Conservation (phyloP, 2,888 invertebrate genomes). For the Eueremaeus valkanovi region DNA sequence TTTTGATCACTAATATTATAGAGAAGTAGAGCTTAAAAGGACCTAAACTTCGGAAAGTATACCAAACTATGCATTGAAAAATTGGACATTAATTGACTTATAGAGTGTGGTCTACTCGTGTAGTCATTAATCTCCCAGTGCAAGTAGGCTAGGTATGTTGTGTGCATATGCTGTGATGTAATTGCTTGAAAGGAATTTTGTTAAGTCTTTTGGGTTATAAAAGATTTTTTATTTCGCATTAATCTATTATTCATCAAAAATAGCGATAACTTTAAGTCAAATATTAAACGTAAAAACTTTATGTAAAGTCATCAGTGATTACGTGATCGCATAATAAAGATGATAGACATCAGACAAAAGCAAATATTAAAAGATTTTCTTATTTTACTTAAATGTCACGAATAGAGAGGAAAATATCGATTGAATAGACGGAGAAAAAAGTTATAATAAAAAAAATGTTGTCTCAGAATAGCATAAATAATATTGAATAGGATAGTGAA, state of each 20-base stretch:
- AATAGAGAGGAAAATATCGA: neutral
- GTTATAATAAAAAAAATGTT: constrained; percentile 7
- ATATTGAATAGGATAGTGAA: neutral
- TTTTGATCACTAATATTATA: too few relatives aligned
- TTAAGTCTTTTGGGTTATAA: neutral
- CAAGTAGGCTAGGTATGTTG: too few relatives aligned
- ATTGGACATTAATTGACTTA: too few relatives aligned
- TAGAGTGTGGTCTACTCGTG: too few relatives aligned
- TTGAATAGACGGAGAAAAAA: too few relatives aligned
- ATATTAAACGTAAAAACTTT: neutral
- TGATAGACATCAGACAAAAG: neutral
- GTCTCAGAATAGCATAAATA: neutral
- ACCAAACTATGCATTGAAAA: too few relatives aligned
- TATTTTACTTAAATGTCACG: neutral
- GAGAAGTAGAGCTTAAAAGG: neutral
- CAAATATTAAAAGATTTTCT: neutral
- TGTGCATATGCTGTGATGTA: too few relatives aligned
- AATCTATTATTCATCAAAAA: neutral
- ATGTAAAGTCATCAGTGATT: neutral
- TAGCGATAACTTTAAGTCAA: neutral
- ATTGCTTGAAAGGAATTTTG: neutral
- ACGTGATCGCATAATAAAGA: neutral
- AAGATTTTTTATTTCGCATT: neutral
- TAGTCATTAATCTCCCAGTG: too few relatives aligned
- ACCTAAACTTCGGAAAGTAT: too few relatives aligned